Evolutionary conservation across 2,797 vertebrate genomes (phyloP), one percentile per base, ranked within the genome.

Genomic region (Lepilemur septentrionalis): DNA sequence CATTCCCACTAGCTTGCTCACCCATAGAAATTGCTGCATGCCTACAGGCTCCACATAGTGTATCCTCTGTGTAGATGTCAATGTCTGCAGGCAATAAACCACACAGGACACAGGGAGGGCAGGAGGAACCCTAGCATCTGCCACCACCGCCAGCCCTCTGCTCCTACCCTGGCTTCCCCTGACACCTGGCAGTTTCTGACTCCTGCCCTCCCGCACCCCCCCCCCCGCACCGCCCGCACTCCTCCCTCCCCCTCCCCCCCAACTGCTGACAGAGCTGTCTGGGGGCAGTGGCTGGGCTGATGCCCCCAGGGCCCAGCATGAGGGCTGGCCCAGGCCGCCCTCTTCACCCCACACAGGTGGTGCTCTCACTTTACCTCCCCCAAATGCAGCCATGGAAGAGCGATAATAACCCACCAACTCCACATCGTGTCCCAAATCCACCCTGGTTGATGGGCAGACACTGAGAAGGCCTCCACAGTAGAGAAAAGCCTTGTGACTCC

Each of bases 61-160:
- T 3, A 6, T 43, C 38, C 17, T 73, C 78, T 9, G 2, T 0
- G 0, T 1, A 25, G 12, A 8, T 0, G 0, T 35, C 59, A 15
- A 1, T 4, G 0, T 30, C 75, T 18, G 3, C 2, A 7, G 2
- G 22, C 9, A 30, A 48, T 15, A 20, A 23, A 46, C 17, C 41
- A 22, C 5, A 2, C 0, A 41, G 67, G 22, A 22, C 3, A 14
- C 55, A 9, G 15, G 14, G 28, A 2, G 17, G 15, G 28, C 63
- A 5, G 7, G n/a, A 76, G 35, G 57, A 11, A 28, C 57, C 23
- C 23, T 65, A 18, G 7, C 32, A 18, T n/a, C 63, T n/a, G 63
- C 63, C 32, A 3, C 63, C 63, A 65, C 10, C 1, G 57, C 57
- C 57, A 59, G 23, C 57, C 57, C 57, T 59, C 57, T 59, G 57